Evolutionary conservation across 1,140 invertebrate species (phyloP), one percentile per base, ranked within the genome.

Genomic region (Conus betulinus): DNA sequence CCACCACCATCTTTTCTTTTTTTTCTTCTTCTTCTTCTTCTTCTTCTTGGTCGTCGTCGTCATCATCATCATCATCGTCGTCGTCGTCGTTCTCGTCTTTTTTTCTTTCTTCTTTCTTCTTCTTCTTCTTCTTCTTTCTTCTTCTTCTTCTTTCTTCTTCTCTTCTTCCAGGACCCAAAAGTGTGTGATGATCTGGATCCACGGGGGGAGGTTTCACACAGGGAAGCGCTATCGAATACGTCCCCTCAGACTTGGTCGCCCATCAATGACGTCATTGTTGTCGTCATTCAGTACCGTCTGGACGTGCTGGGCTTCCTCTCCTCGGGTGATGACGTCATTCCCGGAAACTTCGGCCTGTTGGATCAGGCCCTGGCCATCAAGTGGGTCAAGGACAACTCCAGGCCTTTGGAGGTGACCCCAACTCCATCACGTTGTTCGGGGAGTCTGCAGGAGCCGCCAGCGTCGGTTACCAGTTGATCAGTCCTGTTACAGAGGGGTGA

Each of bases 401-500:
- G 20, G 71, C 53, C 15, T 93, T 94, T 87, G 91, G 91, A n/a
- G 93, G 93, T 74, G 90, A 94, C 89, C 89, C 90, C 71, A 86
- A 91, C 25, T 83, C 67, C 13, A 91, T 94, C 17, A 94, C 93
- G 15, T 23, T 94, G 15, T 91, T 93, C 78, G 93, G 93, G 15
- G 89, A 93, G 51, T 91, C 90, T 15, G 91, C 93, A 0, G 93
- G 93, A 27, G 88, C 98, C 2, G 98, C 98, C 11, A 98, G 98
- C 63, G 98, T 99, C 3, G 97, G 97, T 25, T 96, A 99, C 92
- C 98, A 99, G 95, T 96, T 99, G 81, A 95, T 99, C 8, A 99
- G 98, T 15, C 98, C 98, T 3, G 96, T 98, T 96, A 95, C 92
- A 96, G 97, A 90, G 97, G 98, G 92, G 96, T 99, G 76, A 99